Evolutionary conservation across 1,140 invertebrate genomes (phyloP).

Genomic region (Wasmannia auropunctata): DNA sequence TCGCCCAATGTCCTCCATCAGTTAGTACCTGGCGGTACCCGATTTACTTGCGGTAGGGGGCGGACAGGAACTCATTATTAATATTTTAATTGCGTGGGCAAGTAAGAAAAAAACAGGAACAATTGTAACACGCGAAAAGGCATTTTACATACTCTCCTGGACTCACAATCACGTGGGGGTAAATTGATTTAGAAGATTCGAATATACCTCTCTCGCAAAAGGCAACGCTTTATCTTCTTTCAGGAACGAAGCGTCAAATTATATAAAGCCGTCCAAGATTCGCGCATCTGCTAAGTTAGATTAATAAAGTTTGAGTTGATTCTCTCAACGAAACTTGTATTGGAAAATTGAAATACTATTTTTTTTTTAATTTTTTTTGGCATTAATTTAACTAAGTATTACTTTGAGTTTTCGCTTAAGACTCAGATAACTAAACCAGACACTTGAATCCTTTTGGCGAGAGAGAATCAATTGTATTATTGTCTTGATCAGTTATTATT

Average conservation of each 20-base stretch:
- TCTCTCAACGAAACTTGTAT: background rate
- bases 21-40: background rate
- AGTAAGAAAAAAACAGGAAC: background rate
- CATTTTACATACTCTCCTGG: slow-evolving; percentile 59
- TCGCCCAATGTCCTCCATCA: slow-evolving; percentile 40
- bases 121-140: slow-evolving; percentile 20
- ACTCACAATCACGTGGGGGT: background rate
- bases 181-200: slow-evolving; percentile 16
- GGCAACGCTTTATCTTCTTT: background rate
- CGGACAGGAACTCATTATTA: background rate
- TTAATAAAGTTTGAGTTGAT: background rate
- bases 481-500: background rate
- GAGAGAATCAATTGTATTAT: background rate
- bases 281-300: background rate
- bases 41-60: background rate
- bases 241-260: background rate
- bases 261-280: background rate
- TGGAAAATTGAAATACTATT: background rate
- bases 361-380: background rate
- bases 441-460: background rate
- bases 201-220: background rate
- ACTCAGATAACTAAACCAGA: background rate
- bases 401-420: background rate
- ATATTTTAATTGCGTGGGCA: background rate
- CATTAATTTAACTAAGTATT: background rate